Evolutionary conservation across 2,797 vertebrate genomes (phyloP).

Genomic region (Salarias fasciatus): DNA sequence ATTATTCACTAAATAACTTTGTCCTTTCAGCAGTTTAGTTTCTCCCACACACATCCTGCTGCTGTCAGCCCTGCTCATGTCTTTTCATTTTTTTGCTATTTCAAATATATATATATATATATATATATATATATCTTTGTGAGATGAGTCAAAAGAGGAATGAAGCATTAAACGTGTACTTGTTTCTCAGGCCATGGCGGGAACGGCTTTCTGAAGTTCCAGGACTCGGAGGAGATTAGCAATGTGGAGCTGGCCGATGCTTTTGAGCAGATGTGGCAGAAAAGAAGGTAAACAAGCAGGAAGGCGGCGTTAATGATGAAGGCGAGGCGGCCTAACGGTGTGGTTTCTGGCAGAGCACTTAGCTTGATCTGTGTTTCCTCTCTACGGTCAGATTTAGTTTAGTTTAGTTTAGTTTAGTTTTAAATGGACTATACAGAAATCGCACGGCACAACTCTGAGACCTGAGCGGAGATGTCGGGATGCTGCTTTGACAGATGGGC

Average conservation of each 20-base stretch:
- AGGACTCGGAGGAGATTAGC: constrained; percentile 99
- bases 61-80: too few relatives aligned
- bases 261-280: constrained; percentile 99
- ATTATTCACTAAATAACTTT: too few relatives aligned
- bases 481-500: too few relatives aligned
- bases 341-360: constrained; percentile 1
- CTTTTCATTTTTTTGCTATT: background rate
- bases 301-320: background rate
- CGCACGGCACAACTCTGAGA: too few relatives aligned
- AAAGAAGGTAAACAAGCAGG: constrained; percentile 86
- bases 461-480: too few relatives aligned
- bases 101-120: background rate
- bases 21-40: too few relatives aligned
- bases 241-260: constrained; percentile 98
- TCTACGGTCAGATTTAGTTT: too few relatives aligned
- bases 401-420: too few relatives aligned
- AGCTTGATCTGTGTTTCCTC: too few relatives aligned
- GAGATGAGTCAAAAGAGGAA: constrained; percentile 16
- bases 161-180: constrained; percentile 30
- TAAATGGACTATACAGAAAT: too few relatives aligned
- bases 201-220: constrained; percentile 98
- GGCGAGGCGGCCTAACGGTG: background rate
- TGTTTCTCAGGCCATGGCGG: constrained; percentile 90
- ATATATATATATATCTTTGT: too few relatives aligned
- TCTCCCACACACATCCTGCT: too few relatives aligned